Percentiles rank a stretch among this genome's conserved stretches.
These are phyloP conservation scores for Platycheirus rosarum DNA, from an alignment of 2,888 invertebrate genomes.

Conservation along the genomic window DNA sequence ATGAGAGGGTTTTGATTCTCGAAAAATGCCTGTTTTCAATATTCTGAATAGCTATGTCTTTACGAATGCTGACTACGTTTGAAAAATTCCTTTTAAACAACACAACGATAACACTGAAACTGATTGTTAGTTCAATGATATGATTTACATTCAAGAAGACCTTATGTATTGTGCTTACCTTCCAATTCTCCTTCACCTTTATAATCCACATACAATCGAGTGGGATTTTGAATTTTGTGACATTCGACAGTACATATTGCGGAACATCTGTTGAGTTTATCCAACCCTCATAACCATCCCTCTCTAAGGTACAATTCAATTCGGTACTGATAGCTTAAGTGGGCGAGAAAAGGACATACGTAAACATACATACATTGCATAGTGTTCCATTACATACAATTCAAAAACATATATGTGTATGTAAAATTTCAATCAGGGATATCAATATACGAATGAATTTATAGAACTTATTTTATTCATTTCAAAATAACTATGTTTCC, in stretches of 20 bases:
- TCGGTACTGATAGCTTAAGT: conserved; percentile 80
- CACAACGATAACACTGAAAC: not conserved
- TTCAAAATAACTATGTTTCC: conserved; percentile 1
- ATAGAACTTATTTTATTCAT: too few species aligned
- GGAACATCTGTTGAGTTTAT: conserved; percentile 85
- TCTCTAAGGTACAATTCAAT: conserved; percentile 85
- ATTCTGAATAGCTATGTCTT: too few species aligned
- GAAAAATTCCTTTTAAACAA: not conserved
- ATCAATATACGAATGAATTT: too few species aligned
- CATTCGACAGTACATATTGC: conserved; percentile 83
- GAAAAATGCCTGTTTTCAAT: too few species aligned
- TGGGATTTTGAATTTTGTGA: conserved; percentile 84
- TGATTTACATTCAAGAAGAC: not conserved
- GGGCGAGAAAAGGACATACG: too few species aligned
- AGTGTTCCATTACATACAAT: not conserved
- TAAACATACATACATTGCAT: too few species aligned
- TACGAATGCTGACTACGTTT: too few species aligned
- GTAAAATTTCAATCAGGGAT: too few species aligned
- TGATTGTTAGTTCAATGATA: not conserved
- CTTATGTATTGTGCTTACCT: conserved; percentile 83
- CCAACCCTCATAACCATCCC: conserved; percentile 84
- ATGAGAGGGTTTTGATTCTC: too few species aligned
- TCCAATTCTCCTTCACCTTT: conserved; percentile 85
- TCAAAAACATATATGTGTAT: not conserved
- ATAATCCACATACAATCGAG: conserved; percentile 91